phyloP scores from a whole-genome alignment of 2,797 vertebrate species.

The Meda fulgida region DNA sequence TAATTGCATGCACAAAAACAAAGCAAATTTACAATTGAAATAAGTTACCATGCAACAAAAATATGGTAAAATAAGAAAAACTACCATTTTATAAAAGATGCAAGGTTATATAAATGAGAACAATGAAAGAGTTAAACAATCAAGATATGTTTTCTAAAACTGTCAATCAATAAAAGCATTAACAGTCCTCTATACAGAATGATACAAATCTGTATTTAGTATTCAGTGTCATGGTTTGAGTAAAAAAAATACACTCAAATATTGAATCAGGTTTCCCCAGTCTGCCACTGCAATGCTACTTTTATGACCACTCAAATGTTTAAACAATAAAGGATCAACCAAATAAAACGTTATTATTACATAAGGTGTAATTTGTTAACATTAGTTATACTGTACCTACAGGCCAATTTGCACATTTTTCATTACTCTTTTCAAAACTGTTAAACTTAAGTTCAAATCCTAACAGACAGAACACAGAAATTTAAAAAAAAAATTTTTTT shows the following conservation, averaged over 20 bases:
- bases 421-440: background rate
- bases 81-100: background rate
- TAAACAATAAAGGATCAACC: background rate
- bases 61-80: background rate
- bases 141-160: too few relatives aligned
- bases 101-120: background rate
- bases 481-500: background rate
- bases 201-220: background rate
- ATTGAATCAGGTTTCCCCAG: background rate
- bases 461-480: background rate
- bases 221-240: background rate
- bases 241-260: background rate
- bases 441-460: background rate
- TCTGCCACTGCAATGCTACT: constrained; percentile 4
- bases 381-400: background rate
- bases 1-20: constrained; percentile 1
- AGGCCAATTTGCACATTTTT: background rate
- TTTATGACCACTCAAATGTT: background rate
- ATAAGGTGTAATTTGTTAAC: background rate
- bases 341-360: background rate
- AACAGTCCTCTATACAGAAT: background rate
- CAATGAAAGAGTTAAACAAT: background rate
- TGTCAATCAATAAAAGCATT: background rate
- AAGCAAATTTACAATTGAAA: background rate
- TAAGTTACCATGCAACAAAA: constrained; percentile 1